Base-by-base conservation (phyloP, 2,888 invertebrate species). In the Tetrapedia diversipes region DNA sequence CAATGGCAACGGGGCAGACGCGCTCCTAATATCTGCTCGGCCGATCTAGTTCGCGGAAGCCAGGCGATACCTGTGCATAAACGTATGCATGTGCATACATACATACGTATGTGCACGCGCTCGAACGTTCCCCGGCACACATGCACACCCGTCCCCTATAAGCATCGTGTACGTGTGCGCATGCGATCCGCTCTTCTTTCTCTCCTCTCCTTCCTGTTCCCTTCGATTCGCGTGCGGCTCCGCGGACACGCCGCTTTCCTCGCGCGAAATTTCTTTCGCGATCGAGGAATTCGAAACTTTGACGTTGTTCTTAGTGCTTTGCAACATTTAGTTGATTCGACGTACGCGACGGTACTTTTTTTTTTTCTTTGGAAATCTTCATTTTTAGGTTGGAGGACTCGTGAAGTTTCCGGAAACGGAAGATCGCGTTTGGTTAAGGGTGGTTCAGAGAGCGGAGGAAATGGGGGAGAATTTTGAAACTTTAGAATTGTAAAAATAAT, bases 31-130 rank as follows among this genome's bases (percentile, higher is more conserved):
- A 89, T 90, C 90, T 87, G 77, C 79, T 78, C 77, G 81, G 79
- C 83, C 87, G 88, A 90, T 90, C 90, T 90, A 87, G 87, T 88
- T 90, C 86, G 87, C 90, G 90, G 90, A 90, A 90, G 89, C 89
- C 83, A n/a, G 77, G 66, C 77, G 73, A 80, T 81, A 83, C 81
- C 73, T 66, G 59, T 69, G 77, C 71, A 82, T 68, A 76, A 68
- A 77, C 65, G 73, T 77, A 49, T n/a, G 14, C 29, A 70, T 60
- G 65, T 64, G 45, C 19, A 22, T 22, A 19, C 11, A 19, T 22
- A 45, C 32, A 22, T 60, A 66, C 64, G 65, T 61, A 69, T 54
- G 69, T 66, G 65, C 68, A 65, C 69, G 60, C 67, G 70, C 49
- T 66, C 67, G 22, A 51, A 65, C 51, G 43, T 57, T 39, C 53